Percentiles rank a stretch among this genome's conserved stretches.
phyloP scores from a whole-genome alignment of 2,888 invertebrate species.

The Cephus spinipes region DNA sequence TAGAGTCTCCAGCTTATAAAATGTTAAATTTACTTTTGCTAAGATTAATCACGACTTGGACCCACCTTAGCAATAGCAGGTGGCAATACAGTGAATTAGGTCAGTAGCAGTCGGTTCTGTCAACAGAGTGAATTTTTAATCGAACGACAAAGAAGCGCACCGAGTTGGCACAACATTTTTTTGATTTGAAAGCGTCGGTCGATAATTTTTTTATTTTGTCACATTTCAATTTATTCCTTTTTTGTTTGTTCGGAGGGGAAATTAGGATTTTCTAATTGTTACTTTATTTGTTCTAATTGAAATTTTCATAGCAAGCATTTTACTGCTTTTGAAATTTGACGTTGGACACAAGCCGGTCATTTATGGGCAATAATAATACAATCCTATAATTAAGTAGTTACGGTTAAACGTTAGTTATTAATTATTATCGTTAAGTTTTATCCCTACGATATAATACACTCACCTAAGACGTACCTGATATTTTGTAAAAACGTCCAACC shows the following conservation, averaged over 20 bases:
- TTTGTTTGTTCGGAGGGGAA: neutral
- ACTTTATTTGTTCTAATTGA: too few species aligned
- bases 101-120: too few species aligned
- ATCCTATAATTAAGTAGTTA: conserved; percentile 45
- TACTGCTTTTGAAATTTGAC: neutral
- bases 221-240: neutral
- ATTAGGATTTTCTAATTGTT: too few species aligned
- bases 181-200: too few species aligned
- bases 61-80: conserved; percentile 14
- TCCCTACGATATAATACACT: conserved; percentile 60
- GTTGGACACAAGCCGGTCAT: conserved; percentile 7
- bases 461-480: conserved; percentile 58
- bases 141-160: too few species aligned
- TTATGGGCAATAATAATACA: conserved; percentile 34
- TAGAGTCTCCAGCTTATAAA: conserved; percentile 29
- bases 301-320: too few species aligned
- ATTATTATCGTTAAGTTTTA: conserved; percentile 57
- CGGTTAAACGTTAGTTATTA: conserved; percentile 55
- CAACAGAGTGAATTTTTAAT: too few species aligned
- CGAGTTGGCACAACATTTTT: too few species aligned
- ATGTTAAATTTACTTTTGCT: conserved; percentile 31
- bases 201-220: too few species aligned
- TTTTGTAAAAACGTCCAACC: conserved; percentile 48
- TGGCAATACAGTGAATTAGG: too few species aligned
- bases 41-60: conserved; percentile 26